Base-by-base conservation (phyloP, 2,888 invertebrate genomes). In the Drosophila pseudotakahashii region DNA sequence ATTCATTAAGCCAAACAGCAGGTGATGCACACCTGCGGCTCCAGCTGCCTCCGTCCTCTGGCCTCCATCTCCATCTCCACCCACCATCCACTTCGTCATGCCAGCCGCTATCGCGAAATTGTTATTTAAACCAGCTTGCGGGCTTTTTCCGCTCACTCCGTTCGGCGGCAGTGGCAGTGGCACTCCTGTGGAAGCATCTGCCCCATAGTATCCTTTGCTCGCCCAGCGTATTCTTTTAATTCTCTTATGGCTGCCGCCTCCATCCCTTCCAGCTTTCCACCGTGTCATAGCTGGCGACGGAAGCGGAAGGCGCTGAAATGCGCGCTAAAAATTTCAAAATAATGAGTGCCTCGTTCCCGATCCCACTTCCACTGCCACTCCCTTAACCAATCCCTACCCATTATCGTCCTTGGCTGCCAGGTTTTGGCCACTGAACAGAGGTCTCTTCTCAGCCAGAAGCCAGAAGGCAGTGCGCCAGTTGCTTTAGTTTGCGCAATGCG, bases 271-370 rank as follows among this genome's bases (percentile, higher is more conserved):
- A n/a, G 70, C 57, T 68, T 23, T 3, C 3, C 26, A 26, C 44
- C 16, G 59, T 57, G 60, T 55, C 37, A 39, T 39, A 16, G 13
- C 54, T 51, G 45, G 63, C 75, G 45, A n/a, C 76, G 82, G 86
- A 76, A 89, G 75, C 85, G 89, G 90, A 90, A 88, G 76, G 87
- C 83, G 78, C 85, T 90, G 87, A 90, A 90, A 90, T 82, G 85
- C 78, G 90, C 79, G 76, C 82, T 88, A 84, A 78, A 88, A 89
- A 91, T 83, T 89, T 90, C 81, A 83, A 89, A 90, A 90, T 89
- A 89, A 89, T 87, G 89, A 89, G 85, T 86, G 78, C 80, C 81
- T 64, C 48, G 9, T 30, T n/a, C 37, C 37, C 47, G 44, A 16
- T 59, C 36, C 37, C 34, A 11, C 10, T 11, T 2, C 32, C 32